Evolutionary conservation across 2,113 vertebrate species (phyloP).

Genomic region (Lampris megalopsis): DNA sequence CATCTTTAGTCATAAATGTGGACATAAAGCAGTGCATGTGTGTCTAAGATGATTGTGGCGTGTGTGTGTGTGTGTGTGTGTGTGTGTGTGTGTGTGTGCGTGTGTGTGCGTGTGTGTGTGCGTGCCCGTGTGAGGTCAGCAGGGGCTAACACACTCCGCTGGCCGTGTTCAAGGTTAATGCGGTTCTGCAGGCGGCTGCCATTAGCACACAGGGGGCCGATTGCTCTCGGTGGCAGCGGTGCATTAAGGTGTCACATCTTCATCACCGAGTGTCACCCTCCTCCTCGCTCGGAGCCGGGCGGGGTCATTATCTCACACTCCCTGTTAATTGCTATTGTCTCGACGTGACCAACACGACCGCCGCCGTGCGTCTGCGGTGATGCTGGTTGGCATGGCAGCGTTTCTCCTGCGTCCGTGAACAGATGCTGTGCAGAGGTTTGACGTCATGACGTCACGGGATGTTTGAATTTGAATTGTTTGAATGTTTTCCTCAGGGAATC

Average conservation of each 20-base stretch:
- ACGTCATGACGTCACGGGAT: too few relatives aligned
- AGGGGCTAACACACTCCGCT: conserved; percentile 69
- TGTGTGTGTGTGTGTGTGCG: conserved; percentile 5
- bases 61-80: conserved; percentile 9
- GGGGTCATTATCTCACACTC: conserved; percentile 72
- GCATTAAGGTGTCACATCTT: conserved; percentile 77
- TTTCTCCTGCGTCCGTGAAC: too few relatives aligned
- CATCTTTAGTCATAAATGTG: conserved; percentile 60
- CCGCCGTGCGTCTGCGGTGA: too few relatives aligned
- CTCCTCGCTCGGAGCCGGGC: conserved; percentile 58
- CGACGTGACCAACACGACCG: conserved; percentile 22
- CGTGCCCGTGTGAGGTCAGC: conserved; percentile 65
- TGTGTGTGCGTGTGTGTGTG: conserved; percentile 13
- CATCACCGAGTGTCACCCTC: conserved; percentile 72
- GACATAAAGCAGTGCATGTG: conserved; percentile 20
- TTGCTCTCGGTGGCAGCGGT: conserved; percentile 70
- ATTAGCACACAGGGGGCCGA: conserved; percentile 64
- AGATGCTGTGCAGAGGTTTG: too few relatives aligned
- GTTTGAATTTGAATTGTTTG: too few relatives aligned
- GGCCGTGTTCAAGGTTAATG: conserved; percentile 80
- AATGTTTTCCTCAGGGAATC: too few relatives aligned
- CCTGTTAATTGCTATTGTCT: conserved; percentile 71
- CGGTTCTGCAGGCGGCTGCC: conserved; percentile 67
- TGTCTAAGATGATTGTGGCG: neutral
- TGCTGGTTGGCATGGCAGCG: too few relatives aligned